Evolutionary conservation across 2,113 vertebrate genomes (phyloP).

Genomic region (Nibea albiflora): DNA sequence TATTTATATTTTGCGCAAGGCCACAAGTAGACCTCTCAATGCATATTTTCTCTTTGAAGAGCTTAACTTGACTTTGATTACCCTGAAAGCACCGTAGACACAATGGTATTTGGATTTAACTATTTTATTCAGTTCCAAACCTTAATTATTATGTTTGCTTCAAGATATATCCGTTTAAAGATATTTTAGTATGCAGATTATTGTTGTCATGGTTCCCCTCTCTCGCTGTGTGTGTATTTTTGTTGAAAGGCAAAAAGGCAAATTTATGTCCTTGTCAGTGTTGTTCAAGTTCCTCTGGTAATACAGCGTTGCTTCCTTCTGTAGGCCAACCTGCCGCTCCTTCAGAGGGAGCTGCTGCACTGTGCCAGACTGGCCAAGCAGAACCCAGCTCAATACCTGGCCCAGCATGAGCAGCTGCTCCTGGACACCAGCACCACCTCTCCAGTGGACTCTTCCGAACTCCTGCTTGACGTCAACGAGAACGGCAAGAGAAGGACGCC

Average conservation of each 20-base stretch:
- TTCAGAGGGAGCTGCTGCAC: constrained; percentile 96
- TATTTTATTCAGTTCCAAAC: background rate
- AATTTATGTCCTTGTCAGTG: background rate
- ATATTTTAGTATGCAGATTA: background rate
- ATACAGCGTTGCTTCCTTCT: background rate
- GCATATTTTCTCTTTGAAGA: background rate
- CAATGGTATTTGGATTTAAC: background rate
- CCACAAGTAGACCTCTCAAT: background rate
- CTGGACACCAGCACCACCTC: constrained; percentile 92
- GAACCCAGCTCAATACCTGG: constrained; percentile 97
- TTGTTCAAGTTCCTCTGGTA: constrained; percentile 2
- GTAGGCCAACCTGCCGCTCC: constrained; percentile 94
- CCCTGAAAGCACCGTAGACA: background rate
- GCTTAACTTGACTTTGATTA: constrained; percentile 8
- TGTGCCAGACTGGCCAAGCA: constrained; percentile 97
- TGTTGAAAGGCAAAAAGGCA: constrained; percentile 6
- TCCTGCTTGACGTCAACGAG: constrained; percentile 94
- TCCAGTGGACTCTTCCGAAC: constrained; percentile 92
- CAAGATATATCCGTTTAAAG: background rate
- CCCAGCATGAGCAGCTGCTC: constrained; percentile 96
- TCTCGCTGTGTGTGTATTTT: background rate
- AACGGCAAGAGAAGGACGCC: constrained; percentile 95
- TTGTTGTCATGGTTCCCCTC: background rate
- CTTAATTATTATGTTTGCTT: background rate
- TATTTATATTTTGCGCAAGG: background rate